These are phyloP conservation scores for Glaucomys volans DNA, from an alignment of 2,113 vertebrate species.

Conservation along the genomic window DNA sequence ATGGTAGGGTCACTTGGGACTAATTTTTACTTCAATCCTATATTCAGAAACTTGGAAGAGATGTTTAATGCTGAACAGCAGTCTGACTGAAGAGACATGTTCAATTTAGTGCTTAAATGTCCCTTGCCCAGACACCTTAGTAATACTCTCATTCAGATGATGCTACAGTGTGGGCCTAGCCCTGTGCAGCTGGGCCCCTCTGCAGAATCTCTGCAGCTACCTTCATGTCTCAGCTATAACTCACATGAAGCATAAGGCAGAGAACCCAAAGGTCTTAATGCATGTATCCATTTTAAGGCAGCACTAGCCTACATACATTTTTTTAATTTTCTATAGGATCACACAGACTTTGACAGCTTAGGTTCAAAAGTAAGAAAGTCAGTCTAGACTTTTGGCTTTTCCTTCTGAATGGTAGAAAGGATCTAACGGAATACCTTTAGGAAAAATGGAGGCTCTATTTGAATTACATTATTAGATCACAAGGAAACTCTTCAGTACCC, in stretches of 20 bases:
- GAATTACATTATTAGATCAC: neutral
- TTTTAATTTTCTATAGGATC: slow-evolving; percentile 32
- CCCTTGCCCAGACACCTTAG: neutral
- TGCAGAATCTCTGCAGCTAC: neutral
- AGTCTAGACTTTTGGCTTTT: slow-evolving; percentile 1
- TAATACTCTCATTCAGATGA: neutral
- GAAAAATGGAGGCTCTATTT: neutral
- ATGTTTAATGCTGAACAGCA: neutral
- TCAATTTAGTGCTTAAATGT: neutral
- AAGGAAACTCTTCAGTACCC: neutral
- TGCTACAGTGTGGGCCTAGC: neutral
- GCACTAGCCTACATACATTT: neutral
- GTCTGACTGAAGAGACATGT: neutral
- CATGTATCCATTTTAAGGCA: neutral
- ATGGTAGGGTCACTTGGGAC: neutral
- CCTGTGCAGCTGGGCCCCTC: fast-evolving
- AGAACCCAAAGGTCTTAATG: neutral
- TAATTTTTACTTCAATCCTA: slow-evolving; percentile 41
- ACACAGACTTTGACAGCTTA: neutral
- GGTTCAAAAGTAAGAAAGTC: slow-evolving; percentile 44
- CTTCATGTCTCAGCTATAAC: neutral
- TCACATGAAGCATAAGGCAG: neutral
- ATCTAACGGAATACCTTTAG: neutral
- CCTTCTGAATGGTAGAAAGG: neutral
- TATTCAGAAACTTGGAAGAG: neutral